A percentile compares a stretch with the other conserved stretches of the same genome.
Conservation (phyloP, 2,888 invertebrate genomes). For the Lithophane semibrunnea region DNA sequence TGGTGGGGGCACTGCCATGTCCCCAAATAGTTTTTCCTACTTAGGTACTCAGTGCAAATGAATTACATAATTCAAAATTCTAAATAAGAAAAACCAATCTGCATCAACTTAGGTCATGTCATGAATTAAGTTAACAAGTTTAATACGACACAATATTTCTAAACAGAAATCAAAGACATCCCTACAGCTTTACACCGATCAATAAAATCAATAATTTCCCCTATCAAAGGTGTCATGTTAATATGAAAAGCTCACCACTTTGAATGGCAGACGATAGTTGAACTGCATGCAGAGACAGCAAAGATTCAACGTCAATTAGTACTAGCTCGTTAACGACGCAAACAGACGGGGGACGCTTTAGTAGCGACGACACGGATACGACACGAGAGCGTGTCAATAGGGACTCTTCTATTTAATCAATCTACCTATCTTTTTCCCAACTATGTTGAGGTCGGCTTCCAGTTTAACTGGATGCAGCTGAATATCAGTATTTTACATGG, state of each 20-base stretch:
- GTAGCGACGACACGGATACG: conserved; percentile 36
- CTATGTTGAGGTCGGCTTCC: too few species aligned
- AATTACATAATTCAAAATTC: not conserved
- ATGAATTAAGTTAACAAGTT: not conserved
- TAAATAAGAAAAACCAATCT: not conserved
- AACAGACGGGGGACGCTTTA: conserved; percentile 38
- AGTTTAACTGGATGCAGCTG: too few species aligned
- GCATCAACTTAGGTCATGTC: not conserved
- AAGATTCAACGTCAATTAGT: conserved; percentile 59
- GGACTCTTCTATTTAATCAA: not conserved
- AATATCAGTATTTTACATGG: too few species aligned
- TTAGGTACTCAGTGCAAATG: not conserved
- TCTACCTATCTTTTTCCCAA: too few species aligned
- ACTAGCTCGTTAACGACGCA: conserved; percentile 57
- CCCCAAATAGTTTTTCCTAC: not conserved
- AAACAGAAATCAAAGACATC: not conserved
- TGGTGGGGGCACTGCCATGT: too few species aligned
- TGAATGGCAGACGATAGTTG: conserved; percentile 31
- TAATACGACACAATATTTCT: not conserved
- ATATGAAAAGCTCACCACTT: conserved; percentile 30
- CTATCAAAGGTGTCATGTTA: conserved; percentile 12
- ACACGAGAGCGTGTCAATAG: conserved; percentile 1
- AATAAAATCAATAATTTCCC: conserved; percentile 26
- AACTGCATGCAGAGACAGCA: conserved; percentile 50
- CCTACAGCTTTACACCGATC: not conserved